A percentile compares a stretch with the other conserved stretches of the same genome.
Evolutionary conservation across 2,797 vertebrate species (phyloP).

Genomic region (Cyclura pinguis): DNA sequence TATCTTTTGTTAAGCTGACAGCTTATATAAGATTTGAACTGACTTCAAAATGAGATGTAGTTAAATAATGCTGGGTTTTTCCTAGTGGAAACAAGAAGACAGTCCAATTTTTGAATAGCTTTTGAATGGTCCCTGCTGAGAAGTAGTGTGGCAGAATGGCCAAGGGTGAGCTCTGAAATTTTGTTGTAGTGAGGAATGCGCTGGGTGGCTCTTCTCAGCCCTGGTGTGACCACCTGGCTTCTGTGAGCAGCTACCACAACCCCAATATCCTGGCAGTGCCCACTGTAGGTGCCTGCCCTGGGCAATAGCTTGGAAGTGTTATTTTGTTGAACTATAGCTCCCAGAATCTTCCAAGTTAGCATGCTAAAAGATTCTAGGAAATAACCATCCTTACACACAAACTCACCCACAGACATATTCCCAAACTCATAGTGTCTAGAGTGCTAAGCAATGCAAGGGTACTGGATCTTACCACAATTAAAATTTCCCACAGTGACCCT

Average conservation of each 20-base stretch:
- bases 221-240: neutral
- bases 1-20: neutral
- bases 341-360: neutral
- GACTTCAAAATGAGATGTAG: neutral
- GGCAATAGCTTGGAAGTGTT: neutral
- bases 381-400: too few relatives aligned
- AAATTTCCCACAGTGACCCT: neutral
- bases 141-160: neutral
- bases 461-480: neutral
- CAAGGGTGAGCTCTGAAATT: neutral
- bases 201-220: neutral
- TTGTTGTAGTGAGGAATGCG: neutral
- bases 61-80: neutral
- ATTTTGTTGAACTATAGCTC: neutral
- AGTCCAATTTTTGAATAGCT: neutral
- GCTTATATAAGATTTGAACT: neutral
- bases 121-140: neutral
- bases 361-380: too few relatives aligned
- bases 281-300: neutral
- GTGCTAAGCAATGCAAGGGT: neutral
- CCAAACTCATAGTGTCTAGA: too few relatives aligned
- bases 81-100: neutral
- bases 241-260: neutral
- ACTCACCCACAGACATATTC: too few relatives aligned
- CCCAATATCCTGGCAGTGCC: too few relatives aligned